A percentile compares a stretch with the other conserved stretches of the same genome.
Evolutionary conservation across 2,113 vertebrate genomes (phyloP).

Genomic region (Nyctibius bracteatus): DNA sequence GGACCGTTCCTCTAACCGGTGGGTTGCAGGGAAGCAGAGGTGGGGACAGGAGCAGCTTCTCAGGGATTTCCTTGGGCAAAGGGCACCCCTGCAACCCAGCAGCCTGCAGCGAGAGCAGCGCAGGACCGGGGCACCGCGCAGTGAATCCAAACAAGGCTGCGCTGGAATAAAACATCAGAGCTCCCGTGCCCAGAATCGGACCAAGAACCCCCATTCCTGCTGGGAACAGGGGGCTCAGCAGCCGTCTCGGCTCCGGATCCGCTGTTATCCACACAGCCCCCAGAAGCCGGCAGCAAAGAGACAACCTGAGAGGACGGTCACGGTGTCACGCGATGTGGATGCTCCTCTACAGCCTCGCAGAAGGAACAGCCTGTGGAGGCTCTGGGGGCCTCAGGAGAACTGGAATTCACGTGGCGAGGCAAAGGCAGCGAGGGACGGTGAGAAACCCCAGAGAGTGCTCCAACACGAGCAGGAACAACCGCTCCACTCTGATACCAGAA

Average conservation of each 20-base stretch:
- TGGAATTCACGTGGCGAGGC: neutral
- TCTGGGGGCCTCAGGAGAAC: neutral
- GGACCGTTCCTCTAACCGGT: neutral
- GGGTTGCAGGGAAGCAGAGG: neutral
- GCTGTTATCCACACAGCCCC: neutral
- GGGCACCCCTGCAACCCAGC: neutral
- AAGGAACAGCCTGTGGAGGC: neutral
- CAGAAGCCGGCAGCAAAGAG: neutral
- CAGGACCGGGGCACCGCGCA: neutral
- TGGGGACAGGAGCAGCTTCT: neutral
- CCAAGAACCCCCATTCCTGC: neutral
- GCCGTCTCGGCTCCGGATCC: rapidly evolving
- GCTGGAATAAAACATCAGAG: neutral
- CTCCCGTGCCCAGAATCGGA: rapidly evolving
- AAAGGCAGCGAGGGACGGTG: neutral
- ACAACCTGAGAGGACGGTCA: neutral
- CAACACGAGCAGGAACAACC: neutral
- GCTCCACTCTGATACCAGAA: neutral
- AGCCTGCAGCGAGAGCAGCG: neutral
- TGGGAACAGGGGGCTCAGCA: too few species aligned
- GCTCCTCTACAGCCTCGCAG: neutral
- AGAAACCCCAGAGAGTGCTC: neutral
- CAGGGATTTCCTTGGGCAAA: neutral
- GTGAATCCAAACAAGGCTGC: neutral
- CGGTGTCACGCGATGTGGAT: rapidly evolving